Base-by-base conservation (phyloP, 2,888 invertebrate genomes). In the Clostera curtula region DNA sequence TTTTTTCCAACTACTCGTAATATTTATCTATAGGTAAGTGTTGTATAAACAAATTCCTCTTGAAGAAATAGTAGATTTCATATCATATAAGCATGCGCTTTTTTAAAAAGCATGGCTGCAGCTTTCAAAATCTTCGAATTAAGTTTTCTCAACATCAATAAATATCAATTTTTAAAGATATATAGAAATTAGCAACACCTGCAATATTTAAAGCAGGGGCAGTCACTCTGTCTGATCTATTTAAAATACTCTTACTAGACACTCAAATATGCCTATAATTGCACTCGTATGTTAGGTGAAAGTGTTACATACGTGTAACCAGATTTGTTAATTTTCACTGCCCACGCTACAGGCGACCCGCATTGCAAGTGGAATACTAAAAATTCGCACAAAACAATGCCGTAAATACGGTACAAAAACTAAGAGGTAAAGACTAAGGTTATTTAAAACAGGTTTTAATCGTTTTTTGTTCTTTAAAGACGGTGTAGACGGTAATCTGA, bases 261-360 rank as follows among this genome's bases (percentile, higher is more conserved):
- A 43, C 41, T 47, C 19, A 34, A 24, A 20, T 28, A 29, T 37
- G 47, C 43, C 40, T 36, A 37, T 54, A 57, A 58, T 59, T 59
- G 54, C 36, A 27, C 43, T 40, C 30, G 29, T 40, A 40, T 42
- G 26, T 31, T 38, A 32, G 45, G 57, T 40, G 60, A 59, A 59
- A 59, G 60, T 57, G 39, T 37, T 34, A 49, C 34, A 43, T 48
- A 43, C 34, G 40, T 33, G 38, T 13, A 38, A 39, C 34, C 29
- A 43, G 33, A 39, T 42, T 41, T 36, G 49, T 54, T 36, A 49
- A 53, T 57, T 56, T 56, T 54, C 46, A 45, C 57, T 43, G 48
- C 34, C 46, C 54, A 56, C 50, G 36, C 44, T 40, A 47, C 42
- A 44, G 41, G 40, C 40, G 50, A 44, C 54, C 52, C 53, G 59